Evolutionary conservation across 2,113 vertebrate species (phyloP).

Genomic region (Alaudala cheleensis): DNA sequence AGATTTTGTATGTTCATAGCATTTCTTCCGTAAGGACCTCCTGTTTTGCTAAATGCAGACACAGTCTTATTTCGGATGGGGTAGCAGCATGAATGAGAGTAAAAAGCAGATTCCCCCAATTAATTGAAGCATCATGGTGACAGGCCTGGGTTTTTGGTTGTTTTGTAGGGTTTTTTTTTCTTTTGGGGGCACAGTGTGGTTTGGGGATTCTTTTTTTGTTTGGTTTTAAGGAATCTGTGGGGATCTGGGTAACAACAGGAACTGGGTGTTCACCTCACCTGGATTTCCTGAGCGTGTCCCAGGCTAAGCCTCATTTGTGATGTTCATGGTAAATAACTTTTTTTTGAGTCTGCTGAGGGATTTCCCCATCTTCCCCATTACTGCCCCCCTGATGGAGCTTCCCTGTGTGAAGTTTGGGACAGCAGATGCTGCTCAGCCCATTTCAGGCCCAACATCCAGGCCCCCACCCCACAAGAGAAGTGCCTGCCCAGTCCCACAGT

Average conservation of each 20-base stretch:
- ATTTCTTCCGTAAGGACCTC: background rate
- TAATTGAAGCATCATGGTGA: background rate
- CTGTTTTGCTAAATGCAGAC: background rate
- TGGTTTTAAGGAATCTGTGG: background rate
- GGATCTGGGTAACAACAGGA: background rate
- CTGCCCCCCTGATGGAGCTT: background rate
- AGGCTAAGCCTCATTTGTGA: background rate
- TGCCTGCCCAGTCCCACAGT: too few relatives aligned
- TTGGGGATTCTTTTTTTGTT: background rate
- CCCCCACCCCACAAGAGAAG: background rate
- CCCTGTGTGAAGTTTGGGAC: background rate
- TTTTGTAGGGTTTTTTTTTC: background rate
- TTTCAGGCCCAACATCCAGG: background rate
- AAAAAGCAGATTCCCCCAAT: background rate
- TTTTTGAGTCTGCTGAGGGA: background rate
- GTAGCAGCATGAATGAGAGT: background rate
- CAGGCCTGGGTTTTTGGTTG: fast-evolving
- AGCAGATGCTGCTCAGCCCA: background rate
- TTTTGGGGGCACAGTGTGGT: background rate
- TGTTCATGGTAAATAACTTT: background rate
- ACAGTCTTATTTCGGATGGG: background rate
- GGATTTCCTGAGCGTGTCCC: background rate
- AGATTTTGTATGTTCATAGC: background rate
- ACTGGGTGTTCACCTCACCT: background rate
- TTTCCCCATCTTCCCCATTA: background rate